phyloP scores from a whole-genome alignment of 2,113 vertebrate genomes.

The Pedetes capensis region DNA sequence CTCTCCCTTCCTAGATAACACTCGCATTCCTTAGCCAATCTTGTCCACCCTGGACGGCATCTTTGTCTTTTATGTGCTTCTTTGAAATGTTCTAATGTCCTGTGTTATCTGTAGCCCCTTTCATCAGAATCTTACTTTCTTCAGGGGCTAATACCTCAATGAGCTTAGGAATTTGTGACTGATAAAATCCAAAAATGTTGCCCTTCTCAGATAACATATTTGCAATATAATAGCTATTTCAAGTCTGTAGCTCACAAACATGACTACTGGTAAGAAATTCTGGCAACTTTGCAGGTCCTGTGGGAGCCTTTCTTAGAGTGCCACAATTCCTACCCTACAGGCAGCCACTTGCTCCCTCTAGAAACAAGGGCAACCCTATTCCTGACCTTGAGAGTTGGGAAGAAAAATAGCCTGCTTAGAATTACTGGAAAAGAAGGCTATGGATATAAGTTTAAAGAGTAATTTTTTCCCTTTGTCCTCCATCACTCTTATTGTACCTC shows the following conservation, averaged over 20 bases:
- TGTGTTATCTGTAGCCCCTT: conserved; percentile 30
- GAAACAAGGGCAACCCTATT: conserved; percentile 34
- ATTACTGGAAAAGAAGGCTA: conserved; percentile 19
- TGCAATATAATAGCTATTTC: conserved; percentile 60
- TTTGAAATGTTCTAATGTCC: not conserved
- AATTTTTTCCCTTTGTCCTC: not conserved
- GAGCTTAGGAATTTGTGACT: conserved; percentile 43
- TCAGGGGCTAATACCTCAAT: not conserved
- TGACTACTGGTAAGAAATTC: conserved; percentile 62
- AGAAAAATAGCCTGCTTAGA: not conserved
- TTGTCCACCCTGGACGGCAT: not conserved
- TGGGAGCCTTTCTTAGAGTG: conserved; percentile 31
- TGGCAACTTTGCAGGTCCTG: not conserved
- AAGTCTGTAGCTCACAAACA: conserved; percentile 46
- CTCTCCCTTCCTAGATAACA: not conserved
- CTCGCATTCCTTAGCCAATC: not conserved
- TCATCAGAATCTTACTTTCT: conserved; percentile 14
- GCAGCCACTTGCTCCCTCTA: conserved; percentile 22
- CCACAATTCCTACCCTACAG: conserved; percentile 31
- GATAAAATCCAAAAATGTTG: conserved; percentile 35
- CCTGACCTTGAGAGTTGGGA: not conserved
- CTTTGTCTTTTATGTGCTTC: not conserved
- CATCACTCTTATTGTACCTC: conserved; percentile 10
- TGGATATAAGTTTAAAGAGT: not conserved
- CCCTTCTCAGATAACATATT: conserved; percentile 52